Evolutionary conservation across 1,140 invertebrate genomes (phyloP).

Genomic region (Batillaria attramentaria): DNA sequence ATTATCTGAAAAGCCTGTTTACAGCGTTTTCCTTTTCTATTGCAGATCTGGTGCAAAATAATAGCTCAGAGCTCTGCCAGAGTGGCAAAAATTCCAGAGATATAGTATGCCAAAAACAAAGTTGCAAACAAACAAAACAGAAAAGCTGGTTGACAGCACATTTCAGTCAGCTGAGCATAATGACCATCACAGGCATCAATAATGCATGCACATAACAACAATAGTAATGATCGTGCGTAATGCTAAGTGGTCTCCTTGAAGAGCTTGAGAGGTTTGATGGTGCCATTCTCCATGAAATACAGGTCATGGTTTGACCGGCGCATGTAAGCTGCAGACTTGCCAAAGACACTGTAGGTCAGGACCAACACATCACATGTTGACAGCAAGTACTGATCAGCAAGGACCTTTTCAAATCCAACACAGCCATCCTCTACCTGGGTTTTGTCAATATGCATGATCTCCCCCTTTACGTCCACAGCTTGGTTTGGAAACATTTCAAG

Average conservation of each 20-base stretch:
- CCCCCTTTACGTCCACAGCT: conserved; percentile 42
- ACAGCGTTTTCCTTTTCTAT: no score
- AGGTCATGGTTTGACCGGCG: conserved; percentile 46
- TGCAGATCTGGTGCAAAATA: no score
- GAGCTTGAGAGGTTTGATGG: conserved; percentile 38
- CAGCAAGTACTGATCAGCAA: conserved; percentile 51
- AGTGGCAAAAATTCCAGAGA: no score
- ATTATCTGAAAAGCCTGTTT: no score
- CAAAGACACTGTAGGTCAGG: conserved; percentile 52
- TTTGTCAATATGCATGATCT: conserved; percentile 52
- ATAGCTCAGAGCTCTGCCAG: no score
- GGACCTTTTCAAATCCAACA: conserved; percentile 46
- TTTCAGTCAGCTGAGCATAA: no score
- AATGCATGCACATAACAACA: no score
- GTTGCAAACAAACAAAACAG: no score
- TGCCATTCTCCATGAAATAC: conserved; percentile 46
- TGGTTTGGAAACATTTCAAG: conserved; percentile 37
- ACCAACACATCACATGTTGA: conserved; percentile 49
- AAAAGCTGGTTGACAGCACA: no score
- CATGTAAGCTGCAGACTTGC: conserved; percentile 46
- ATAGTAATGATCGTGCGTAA: no score
- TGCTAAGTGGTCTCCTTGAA: conserved; percentile 37
- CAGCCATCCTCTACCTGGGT: conserved; percentile 36
- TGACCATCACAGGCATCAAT: no score
- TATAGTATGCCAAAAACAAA: no score